Base-by-base conservation (phyloP, 2,797 vertebrate genomes). In the Dermochelys coriacea region DNA sequence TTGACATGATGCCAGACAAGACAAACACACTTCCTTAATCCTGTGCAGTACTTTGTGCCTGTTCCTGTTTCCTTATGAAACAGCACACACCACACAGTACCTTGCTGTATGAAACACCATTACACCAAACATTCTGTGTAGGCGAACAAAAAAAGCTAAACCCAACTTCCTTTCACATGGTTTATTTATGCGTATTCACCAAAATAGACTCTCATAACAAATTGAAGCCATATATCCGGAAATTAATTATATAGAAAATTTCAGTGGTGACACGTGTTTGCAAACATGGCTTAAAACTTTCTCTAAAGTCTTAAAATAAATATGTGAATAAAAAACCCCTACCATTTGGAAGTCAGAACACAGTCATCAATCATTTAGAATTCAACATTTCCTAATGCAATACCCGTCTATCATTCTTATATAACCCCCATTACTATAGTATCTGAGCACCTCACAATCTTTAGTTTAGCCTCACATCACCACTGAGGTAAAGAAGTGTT, bases 21-120 rank as follows among this genome's bases (percentile, higher is more conserved):
- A 93, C 59, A 19, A 87, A 85, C 86, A 87, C 7, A 12, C 25
- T 95, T 91, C 93, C 77, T 91, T n/a, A 78, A 91, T 50, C 88
- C 4, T 11, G 12, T 59, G 45, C 18, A 55, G 45, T 71, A n/a
- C n/a, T 94, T 93, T 86, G 80, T 12, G 12, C 77, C 85, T 91
- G 12, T 51, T 86, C 89, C 68, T 78, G 49, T 57, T 95, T 55
- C 57, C 49, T 86, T 1, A 1, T 3, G 4, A 59, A 86, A 80
- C 31, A 57, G 37, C 64, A 34, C 25, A 4, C 83, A 41, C 47
- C 34, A 55, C 41, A 47, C 71, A 87, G 5, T 34, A 71, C 57
- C 52, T 81, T 45, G 31, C 25, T 54, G 74, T 57, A 74, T 83
- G 0, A 1, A 45, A 71, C 57, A 78, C 5, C 82, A 64, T 41